phyloP scores from a whole-genome alignment of 2,797 vertebrate species.

The Huso huso region DNA sequence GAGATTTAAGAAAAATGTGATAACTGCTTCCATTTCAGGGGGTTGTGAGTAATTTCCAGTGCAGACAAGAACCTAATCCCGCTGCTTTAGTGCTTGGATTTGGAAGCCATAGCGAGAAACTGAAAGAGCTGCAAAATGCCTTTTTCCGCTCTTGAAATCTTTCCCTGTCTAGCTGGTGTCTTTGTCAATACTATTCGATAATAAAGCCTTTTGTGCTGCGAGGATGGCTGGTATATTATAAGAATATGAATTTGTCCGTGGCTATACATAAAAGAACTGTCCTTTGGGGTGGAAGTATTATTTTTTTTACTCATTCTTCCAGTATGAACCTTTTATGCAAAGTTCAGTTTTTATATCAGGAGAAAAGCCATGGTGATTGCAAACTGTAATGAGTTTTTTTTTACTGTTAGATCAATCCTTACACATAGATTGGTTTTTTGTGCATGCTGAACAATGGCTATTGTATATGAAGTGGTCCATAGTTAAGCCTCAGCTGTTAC shows the following conservation, averaged over 20 bases:
- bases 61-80: conserved; percentile 31
- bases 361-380: neutral
- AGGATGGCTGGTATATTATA: neutral
- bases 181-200: neutral
- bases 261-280: neutral
- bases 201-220: neutral
- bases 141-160: neutral
- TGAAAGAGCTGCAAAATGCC: conserved; percentile 28
- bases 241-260: neutral
- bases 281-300: neutral
- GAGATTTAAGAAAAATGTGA: conserved; percentile 41
- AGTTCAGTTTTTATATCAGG: too few species aligned
- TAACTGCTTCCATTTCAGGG: conserved; percentile 53
- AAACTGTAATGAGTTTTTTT: neutral
- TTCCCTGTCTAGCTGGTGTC: neutral
- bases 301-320: neutral
- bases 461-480: neutral
- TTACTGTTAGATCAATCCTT: neutral
- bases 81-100: conserved; percentile 37
- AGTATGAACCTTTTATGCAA: neutral
- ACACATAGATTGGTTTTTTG: neutral
- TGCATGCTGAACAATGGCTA: neutral
- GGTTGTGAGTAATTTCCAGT: conserved; percentile 41
- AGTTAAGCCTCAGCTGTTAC: neutral
- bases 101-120: conserved; percentile 35